A percentile compares a stretch with the other conserved stretches of the same genome.
Evolutionary conservation across 2,888 invertebrate genomes (phyloP).

Genomic region (Clostera curtula): DNA sequence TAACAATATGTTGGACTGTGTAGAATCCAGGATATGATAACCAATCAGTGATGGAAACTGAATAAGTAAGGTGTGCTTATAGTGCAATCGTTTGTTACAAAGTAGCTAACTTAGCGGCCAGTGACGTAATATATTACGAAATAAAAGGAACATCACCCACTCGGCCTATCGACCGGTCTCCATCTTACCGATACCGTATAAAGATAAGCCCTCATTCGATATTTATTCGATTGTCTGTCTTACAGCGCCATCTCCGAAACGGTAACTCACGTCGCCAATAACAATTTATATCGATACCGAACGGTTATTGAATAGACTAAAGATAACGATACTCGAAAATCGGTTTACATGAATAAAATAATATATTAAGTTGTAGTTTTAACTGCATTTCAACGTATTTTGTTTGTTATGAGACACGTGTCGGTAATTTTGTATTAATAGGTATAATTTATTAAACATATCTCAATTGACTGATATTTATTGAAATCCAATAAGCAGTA

Average conservation of each 20-base stretch:
- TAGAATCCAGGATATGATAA: too few relatives aligned
- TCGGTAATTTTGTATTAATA: constrained; percentile 30
- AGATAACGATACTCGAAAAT: constrained; percentile 46
- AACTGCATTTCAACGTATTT: too few relatives aligned
- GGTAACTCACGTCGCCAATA: constrained; percentile 65
- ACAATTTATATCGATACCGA: constrained; percentile 62
- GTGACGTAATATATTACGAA: constrained; percentile 20
- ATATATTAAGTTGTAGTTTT: constrained; percentile 3
- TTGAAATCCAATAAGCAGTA: constrained; percentile 40
- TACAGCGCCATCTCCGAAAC: constrained; percentile 58
- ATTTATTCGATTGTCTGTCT: constrained; percentile 63
- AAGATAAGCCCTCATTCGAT: constrained; percentile 51
- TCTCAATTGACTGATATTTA: constrained; percentile 47
- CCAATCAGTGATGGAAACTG: too few relatives aligned
- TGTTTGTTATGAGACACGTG: too few relatives aligned
- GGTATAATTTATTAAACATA: constrained; percentile 35
- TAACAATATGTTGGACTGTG: too few relatives aligned
- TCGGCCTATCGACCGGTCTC: constrained; percentile 44
- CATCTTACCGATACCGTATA: constrained; percentile 49
- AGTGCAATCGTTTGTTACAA: too few relatives aligned
- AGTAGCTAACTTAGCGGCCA: neutral
- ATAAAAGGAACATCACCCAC: constrained; percentile 41
- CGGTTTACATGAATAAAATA: constrained; percentile 22
- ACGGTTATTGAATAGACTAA: constrained; percentile 59
- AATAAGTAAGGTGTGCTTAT: too few relatives aligned